Evolutionary conservation across 1,140 invertebrate genomes (phyloP).

Genomic region (Dinothrombium tinctorium): DNA sequence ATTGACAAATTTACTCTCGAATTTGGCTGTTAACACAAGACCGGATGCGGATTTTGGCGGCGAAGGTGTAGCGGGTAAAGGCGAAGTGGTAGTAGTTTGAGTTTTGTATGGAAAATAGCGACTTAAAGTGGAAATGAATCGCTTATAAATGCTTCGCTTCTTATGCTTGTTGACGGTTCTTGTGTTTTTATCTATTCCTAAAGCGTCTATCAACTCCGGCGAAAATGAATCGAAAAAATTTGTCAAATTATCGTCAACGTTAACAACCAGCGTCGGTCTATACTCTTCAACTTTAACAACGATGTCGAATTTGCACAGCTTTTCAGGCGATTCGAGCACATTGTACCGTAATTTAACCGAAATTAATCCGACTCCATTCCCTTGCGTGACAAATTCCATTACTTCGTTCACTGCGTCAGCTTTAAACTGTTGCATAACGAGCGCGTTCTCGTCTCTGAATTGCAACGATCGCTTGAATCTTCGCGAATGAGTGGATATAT

Average conservation of each 20-base stretch:
- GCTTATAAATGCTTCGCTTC: neutral
- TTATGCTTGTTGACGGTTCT: neutral
- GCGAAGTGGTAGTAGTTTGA: too few species aligned
- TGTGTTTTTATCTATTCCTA: neutral
- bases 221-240: neutral
- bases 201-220: neutral
- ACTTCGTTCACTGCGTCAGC: conserved; percentile 6
- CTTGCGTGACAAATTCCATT: conserved; percentile 17
- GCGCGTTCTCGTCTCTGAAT: conserved; percentile 13
- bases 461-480: conserved; percentile 8
- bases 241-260: neutral
- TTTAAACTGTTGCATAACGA: conserved; percentile 14
- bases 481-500: conserved; percentile 10
- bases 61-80: too few species aligned
- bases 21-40: too few species aligned
- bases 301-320: conserved; percentile 15
- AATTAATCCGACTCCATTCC: conserved; percentile 20
- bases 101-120: too few species aligned
- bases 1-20: too few species aligned
- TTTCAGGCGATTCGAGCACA: conserved; percentile 15
- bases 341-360: conserved; percentile 21
- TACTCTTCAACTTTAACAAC: conserved; percentile 6
- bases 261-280: conserved; percentile 8
- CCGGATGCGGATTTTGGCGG: too few species aligned
- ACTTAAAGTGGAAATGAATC: neutral